phyloP scores from a whole-genome alignment of 2,888 invertebrate species.

The Pseudococcus viburni region DNA sequence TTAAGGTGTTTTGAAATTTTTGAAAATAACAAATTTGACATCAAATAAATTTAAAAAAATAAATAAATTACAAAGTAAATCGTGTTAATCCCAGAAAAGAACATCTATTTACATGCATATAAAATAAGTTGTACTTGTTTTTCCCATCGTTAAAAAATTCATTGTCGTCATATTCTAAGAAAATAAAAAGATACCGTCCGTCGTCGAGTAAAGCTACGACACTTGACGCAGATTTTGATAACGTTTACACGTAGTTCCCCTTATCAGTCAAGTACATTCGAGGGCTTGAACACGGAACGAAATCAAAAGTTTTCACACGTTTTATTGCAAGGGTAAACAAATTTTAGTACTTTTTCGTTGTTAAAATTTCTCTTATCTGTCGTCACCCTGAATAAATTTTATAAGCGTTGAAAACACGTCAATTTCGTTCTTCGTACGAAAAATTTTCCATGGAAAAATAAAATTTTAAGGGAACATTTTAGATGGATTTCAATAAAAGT shows the following conservation, averaged over 20 bases:
- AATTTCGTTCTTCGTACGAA: too few relatives aligned
- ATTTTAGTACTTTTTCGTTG: too few relatives aligned
- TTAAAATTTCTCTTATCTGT: too few relatives aligned
- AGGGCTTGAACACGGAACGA: slow-evolving; percentile 1
- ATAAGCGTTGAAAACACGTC: too few relatives aligned
- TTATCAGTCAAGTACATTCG: background rate
- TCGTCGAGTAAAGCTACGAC: background rate
- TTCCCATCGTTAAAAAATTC: background rate
- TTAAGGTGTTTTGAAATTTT: too few relatives aligned
- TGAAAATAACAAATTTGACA: too few relatives aligned
- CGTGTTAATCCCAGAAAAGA: background rate
- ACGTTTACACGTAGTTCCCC: background rate
- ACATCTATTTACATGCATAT: background rate
- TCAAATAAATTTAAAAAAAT: background rate
- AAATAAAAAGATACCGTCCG: background rate
- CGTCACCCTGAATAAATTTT: too few relatives aligned
- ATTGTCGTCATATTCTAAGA: background rate
- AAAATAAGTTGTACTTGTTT: slow-evolving; percentile 20
- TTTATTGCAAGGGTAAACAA: background rate
- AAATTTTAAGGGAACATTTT: too few relatives aligned
- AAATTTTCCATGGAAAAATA: too few relatives aligned
- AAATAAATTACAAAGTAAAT: background rate
- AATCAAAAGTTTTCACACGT: background rate
- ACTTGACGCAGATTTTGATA: background rate
- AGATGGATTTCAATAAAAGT: too few relatives aligned